Evolutionary conservation across 2,797 vertebrate species (phyloP).

Genomic region (Poeciliopsis presidionis): DNA sequence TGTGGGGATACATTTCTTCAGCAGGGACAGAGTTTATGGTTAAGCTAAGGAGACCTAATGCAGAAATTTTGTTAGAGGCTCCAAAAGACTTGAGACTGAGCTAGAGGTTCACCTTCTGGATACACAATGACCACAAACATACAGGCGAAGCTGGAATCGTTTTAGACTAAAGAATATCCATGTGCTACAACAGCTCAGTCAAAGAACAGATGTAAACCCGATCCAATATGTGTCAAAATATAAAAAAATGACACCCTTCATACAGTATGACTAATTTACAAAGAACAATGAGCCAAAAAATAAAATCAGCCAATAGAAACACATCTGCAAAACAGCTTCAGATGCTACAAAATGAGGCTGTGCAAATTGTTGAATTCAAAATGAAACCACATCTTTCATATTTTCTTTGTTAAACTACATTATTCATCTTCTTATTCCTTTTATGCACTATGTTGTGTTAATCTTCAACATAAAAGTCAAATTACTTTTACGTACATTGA

Average conservation of each 20-base stretch:
- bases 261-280: not conserved
- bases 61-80: not conserved
- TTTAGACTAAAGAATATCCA: not conserved
- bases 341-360: not conserved
- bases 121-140: not conserved
- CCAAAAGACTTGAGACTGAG: not conserved
- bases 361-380: not conserved
- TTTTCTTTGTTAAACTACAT: not conserved
- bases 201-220: not conserved
- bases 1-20: not conserved
- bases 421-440: not conserved
- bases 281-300: not conserved
- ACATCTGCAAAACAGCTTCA: not conserved
- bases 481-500: not conserved
- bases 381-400: not conserved
- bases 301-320: not conserved
- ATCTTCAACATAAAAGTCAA: not conserved
- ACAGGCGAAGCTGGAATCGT: not conserved
- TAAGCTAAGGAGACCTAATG: not conserved
- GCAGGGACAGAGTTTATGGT: not conserved
- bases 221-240: not conserved
- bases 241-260: not conserved
- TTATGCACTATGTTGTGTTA: not conserved
- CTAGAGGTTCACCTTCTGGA: not conserved
- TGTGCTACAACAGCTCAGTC: not conserved